These are phyloP conservation scores for Tauraco hartlaubi DNA, from an alignment of 2,797 vertebrate genomes.

Conservation along the genomic window DNA sequence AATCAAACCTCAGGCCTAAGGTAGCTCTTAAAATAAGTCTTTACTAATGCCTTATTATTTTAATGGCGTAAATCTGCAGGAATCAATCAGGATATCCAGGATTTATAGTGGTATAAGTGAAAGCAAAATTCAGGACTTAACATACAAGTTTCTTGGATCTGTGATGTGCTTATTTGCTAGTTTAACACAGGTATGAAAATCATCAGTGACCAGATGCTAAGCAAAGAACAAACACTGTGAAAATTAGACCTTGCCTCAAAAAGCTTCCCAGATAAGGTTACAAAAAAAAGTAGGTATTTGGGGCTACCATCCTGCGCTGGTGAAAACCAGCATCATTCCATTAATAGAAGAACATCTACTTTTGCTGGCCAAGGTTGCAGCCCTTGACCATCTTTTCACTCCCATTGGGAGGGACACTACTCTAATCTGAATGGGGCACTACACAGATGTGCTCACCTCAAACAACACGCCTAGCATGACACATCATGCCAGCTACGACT, in stretches of 20 bases:
- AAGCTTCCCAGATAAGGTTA: not conserved
- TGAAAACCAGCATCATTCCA: not conserved
- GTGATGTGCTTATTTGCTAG: not conserved
- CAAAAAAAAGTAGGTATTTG: not conserved
- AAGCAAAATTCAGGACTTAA: not conserved
- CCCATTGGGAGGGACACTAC: not conserved
- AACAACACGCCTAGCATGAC: not conserved
- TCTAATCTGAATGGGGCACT: not conserved
- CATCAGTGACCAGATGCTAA: not conserved
- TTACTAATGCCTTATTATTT: not conserved
- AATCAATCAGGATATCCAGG: not conserved
- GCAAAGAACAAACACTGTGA: not conserved
- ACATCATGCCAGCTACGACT: not conserved
- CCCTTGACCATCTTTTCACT: not conserved
- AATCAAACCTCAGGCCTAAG: not conserved
- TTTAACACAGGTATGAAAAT: not conserved
- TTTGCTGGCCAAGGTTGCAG: not conserved
- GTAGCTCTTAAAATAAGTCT: conserved; percentile 20
- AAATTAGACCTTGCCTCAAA: not conserved
- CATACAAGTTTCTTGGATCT: not conserved
- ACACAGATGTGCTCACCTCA: not conserved
- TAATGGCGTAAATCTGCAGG: not conserved
- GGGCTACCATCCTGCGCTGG: not conserved
- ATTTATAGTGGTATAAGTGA: not conserved
- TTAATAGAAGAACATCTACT: not conserved